phyloP scores from a whole-genome alignment of 2,888 invertebrate genomes.

The Cephalotes varians region DNA sequence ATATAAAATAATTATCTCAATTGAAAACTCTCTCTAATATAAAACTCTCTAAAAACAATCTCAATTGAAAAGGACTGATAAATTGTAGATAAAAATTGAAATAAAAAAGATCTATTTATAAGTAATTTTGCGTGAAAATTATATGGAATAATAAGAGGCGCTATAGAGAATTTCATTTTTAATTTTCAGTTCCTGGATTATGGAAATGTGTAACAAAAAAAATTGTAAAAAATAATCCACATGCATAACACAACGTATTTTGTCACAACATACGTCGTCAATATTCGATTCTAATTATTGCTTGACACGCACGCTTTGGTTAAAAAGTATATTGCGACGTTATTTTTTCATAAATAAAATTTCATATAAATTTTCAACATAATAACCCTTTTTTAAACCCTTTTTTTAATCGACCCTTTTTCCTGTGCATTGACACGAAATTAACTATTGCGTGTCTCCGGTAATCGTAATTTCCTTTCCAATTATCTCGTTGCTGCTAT shows the following conservation, averaged over 20 bases:
- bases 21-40: too few species aligned
- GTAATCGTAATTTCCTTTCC: conserved; percentile 16
- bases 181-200: conserved; percentile 1
- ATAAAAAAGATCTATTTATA: background rate
- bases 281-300: conserved; percentile 45
- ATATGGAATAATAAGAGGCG: background rate
- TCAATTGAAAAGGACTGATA: background rate
- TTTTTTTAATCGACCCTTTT: background rate
- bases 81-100: background rate
- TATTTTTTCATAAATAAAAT: conserved; percentile 5
- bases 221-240: conserved; percentile 30
- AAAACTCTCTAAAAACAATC: too few species aligned
- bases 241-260: conserved; percentile 11
- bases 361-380: conserved; percentile 24
- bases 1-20: background rate
- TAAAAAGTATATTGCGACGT: conserved; percentile 1
- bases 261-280: conserved; percentile 15
- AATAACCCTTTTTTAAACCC: too few species aligned
- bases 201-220: conserved; percentile 26
- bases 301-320: conserved; percentile 24
- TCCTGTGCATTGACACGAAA: background rate
- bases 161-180: conserved; percentile 16
- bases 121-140: conserved; percentile 7
- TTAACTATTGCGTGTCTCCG: background rate
- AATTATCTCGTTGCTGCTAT: background rate